Evolutionary conservation across 2,113 vertebrate genomes (phyloP).

Genomic region (Pyxicephalus adspersus): DNA sequence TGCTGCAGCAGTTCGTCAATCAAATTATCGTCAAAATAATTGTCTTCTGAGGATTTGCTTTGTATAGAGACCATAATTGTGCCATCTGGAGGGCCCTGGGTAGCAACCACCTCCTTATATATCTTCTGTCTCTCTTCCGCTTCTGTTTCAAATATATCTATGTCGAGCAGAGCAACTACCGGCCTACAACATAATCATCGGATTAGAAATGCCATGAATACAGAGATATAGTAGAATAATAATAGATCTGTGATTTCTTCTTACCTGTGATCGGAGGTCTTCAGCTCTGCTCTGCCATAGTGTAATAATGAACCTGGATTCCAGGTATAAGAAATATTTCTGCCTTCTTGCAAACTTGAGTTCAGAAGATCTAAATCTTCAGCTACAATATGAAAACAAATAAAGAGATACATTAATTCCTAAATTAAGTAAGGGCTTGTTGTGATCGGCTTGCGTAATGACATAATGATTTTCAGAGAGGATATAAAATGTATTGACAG

Average conservation of each 20-base stretch:
- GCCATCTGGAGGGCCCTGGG: constrained; percentile 93
- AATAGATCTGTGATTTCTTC: background rate
- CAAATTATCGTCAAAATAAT: constrained; percentile 89
- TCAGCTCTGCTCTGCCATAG: constrained; percentile 93
- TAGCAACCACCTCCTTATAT: constrained; percentile 91
- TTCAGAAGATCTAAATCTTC: constrained; percentile 94
- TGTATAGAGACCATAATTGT: constrained; percentile 91
- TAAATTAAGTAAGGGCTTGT: no score
- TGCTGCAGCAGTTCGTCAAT: constrained; percentile 95
- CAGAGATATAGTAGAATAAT: background rate
- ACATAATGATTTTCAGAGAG: no score
- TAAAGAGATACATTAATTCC: background rate
- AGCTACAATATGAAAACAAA: constrained; percentile 68
- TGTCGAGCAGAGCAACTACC: constrained; percentile 91
- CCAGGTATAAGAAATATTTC: constrained; percentile 81
- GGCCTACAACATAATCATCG: constrained; percentile 72
- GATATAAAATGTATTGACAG: no score
- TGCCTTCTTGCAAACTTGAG: constrained; percentile 79
- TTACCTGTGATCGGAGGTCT: constrained; percentile 97
- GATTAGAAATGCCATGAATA: background rate
- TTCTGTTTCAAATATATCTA: constrained; percentile 95
- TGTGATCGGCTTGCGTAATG: no score
- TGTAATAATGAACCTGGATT: constrained; percentile 88
- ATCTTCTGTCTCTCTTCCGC: constrained; percentile 90
- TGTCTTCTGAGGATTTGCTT: constrained; percentile 79